Conservation (phyloP, 2,888 invertebrate genomes). For the Acholoe squamosa region DNA sequence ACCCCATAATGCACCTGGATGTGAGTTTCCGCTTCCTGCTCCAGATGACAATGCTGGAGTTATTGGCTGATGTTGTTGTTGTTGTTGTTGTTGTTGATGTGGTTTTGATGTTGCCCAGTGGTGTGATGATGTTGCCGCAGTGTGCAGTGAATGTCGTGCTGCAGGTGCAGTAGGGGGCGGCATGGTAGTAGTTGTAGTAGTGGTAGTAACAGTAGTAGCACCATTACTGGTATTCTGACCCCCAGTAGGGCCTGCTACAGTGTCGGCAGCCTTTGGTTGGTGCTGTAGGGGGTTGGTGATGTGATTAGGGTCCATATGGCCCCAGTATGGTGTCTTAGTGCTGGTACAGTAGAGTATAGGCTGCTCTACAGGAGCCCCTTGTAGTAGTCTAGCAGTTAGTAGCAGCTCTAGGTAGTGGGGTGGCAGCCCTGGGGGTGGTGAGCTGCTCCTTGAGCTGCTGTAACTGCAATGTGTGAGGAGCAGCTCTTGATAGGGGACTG, state of each 20-base stretch:
- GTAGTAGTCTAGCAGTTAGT: background rate
- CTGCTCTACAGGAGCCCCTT: background rate
- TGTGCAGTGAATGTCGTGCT: background rate
- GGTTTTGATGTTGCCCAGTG: background rate
- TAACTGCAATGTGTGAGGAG: too few relatives aligned
- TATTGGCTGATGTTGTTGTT: background rate
- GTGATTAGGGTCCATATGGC: background rate
- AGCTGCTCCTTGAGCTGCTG: slow-evolving; percentile 1
- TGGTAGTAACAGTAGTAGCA: slow-evolving; percentile 85
- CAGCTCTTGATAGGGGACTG: too few relatives aligned
- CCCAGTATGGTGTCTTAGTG: background rate
- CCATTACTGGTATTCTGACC: too few relatives aligned
- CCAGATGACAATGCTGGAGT: too few relatives aligned
- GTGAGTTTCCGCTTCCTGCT: too few relatives aligned
- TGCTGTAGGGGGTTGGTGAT: background rate
- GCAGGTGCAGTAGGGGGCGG: background rate
- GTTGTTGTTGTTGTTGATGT: background rate
- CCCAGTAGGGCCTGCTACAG: too few relatives aligned
- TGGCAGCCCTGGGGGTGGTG: background rate
- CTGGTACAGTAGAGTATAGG: background rate
- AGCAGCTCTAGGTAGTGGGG: too few relatives aligned
- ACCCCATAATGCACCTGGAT: too few relatives aligned
- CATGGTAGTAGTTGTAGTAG: slow-evolving; percentile 86
- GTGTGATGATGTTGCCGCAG: background rate
- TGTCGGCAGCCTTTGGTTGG: slow-evolving; percentile 74